Conservation (phyloP, 2,797 vertebrate genomes). For the Eulemur rubriventer region DNA sequence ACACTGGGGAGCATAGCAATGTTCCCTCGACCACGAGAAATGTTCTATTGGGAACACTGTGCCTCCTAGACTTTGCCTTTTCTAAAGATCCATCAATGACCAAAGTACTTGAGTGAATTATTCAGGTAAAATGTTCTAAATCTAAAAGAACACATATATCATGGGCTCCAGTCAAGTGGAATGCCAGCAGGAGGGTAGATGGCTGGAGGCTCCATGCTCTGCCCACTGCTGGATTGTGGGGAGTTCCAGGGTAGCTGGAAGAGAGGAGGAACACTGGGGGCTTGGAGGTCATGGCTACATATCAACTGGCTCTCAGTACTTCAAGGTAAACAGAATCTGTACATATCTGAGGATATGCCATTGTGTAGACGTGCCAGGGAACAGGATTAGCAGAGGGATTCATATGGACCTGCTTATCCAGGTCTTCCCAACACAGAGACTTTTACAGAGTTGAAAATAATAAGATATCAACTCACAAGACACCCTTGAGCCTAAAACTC, state of each 20-base stretch:
- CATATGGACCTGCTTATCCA: background rate
- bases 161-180: background rate
- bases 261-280: background rate
- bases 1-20: background rate
- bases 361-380: background rate
- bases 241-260: background rate
- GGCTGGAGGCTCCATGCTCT: background rate
- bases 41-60: background rate
- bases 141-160: background rate
- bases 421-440: background rate
- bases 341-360: background rate
- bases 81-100: background rate
- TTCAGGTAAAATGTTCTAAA: background rate
- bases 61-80: background rate
- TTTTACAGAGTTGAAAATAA: slow-evolving; percentile 27
- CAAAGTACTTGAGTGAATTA: background rate
- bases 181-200: background rate
- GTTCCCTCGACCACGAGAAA: background rate
- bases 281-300: too few species aligned
- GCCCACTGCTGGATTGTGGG: background rate
- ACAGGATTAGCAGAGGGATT: background rate
- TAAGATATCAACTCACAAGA: background rate
- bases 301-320: background rate
- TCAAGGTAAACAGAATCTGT: background rate
- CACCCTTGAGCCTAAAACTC: background rate